Base-by-base conservation (phyloP, 2,888 invertebrate species). In the Torymus tubicola region DNA sequence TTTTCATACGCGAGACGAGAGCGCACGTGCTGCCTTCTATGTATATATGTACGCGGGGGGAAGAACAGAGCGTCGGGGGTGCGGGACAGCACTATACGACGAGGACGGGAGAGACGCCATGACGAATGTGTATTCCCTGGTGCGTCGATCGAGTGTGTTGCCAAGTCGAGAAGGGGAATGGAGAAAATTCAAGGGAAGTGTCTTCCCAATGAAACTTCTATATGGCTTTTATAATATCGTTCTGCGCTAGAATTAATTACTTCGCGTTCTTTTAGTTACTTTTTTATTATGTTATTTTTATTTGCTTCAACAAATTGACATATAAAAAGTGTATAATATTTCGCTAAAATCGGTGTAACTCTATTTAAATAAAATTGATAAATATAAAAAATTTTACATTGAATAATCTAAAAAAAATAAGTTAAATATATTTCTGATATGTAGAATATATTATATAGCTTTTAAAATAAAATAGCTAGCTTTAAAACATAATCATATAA, bases 61-160 rank as follows among this genome's bases (percentile, higher is more conserved):
- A 14, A 14, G 13, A 31, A 14, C 55, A 57, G 50, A 67, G 81
- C 83, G 77, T 73, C 80, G 82, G 82, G 83, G 82, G 82, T 81
- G 83, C 83, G 83, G 81, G 42, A 42, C 42, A 42, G 42, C 42
- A 8, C 42, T 42, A 42, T 8, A 8, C 81, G 86, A 84, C 76
- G 85, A 70, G 52, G 63, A 21, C 57, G 50, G 3, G 79, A 82
- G 79, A 83, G 84, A 73, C 86, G 86, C 85, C 86, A 87, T 87
- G 87, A 87, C 85, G 85, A 85, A 87, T 87, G 86, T 79, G 84
- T 84, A 85, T 83, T 63, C 81, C 79, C 70, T 55, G 24, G 72
- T 65, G 69, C 75, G 72, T 55, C 53, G 69, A 77, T 72, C 67
- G 65, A 31, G 16, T 69, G 71, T 81, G 31, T 53, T 60, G 31